Evolutionary conservation across 2,888 invertebrate genomes (phyloP), one percentile per base, ranked within the genome.

Genomic region (Ormyrus labotus): DNA sequence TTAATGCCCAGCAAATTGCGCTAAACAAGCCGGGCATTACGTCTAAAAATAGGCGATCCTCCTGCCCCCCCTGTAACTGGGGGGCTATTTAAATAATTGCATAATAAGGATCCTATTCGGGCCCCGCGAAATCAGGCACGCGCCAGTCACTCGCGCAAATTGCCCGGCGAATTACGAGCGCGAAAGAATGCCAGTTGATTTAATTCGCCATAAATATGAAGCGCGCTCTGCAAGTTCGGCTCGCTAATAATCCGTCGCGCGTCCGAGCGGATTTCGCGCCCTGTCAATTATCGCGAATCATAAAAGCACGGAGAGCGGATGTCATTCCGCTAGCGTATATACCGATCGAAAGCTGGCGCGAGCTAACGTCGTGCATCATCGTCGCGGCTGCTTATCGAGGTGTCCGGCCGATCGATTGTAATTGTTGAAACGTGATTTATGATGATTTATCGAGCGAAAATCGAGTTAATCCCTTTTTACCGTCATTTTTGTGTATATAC

Each of bases 21-120:
- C 45, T 76, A 71, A 80, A 80, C 67, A 61, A 80, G 80, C 10
- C 45, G n/a, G 61, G 72, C 68, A 51, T 71, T 80, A 80, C 61
- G 53, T 13, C 48, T 34, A 1, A 71, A 76, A 79, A 34, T 65
- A 13, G 50, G 57, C 55, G 10, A 53, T 19, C 51, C 9, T 69
- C 55, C 19, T 55, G 0, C 19, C 19, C 34, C 34, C 34, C 34
- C 34, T 34, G 0, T 34, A 34, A 34, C 34, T 2, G 34, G 34
- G 2, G 2, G 57, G 50, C 11, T 65, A 65, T 71, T 80, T 80
- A 55, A 80, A 75, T 80, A 76, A 80, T 80, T 48, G 57, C 73
- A 69, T 79, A 73, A 79, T 79, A 61, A 73, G 73, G 74, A 69
- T 63, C 68, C 53, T 64, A 79, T 69, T 79, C 45, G 45, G 6